Conservation (phyloP, 2,888 invertebrate species). For the Stenchaetothrips biformis region DNA sequence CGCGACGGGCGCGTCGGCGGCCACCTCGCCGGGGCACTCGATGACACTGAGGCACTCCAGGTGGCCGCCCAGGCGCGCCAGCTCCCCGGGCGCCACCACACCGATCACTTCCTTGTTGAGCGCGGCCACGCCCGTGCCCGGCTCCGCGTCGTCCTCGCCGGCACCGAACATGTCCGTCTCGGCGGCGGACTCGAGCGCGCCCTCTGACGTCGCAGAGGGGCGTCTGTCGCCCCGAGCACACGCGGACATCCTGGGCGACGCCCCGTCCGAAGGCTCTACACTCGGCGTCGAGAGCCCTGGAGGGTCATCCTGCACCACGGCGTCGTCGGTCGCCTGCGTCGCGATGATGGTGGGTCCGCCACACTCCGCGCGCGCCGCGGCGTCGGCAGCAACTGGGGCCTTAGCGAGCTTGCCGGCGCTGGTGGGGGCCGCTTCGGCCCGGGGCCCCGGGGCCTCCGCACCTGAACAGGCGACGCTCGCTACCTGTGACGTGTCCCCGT, state of each 20-base stretch:
- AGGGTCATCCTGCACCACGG: not conserved
- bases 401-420: too few relatives aligned
- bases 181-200: slow-evolving; percentile 49
- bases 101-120: slow-evolving; percentile 18
- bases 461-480: not conserved
- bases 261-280: not conserved
- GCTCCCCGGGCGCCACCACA: not conserved
- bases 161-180: slow-evolving; percentile 52
- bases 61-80: slow-evolving; percentile 3
- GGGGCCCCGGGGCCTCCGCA: not conserved
- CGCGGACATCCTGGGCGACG: not conserved
- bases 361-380: not conserved
- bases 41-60: slow-evolving; percentile 12
- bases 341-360: too few relatives aligned
- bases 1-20: slow-evolving; percentile 35
- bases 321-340: too few relatives aligned
- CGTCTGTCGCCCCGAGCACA: not conserved
- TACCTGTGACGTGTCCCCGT: slow-evolving; percentile 3
- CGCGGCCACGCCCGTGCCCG: slow-evolving; percentile 49
- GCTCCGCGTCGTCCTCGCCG: slow-evolving; percentile 45
- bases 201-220: slow-evolving; percentile 10
- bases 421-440: too few relatives aligned
- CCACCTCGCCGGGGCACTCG: slow-evolving; percentile 35
- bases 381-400: not conserved
- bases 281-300: not conserved